Evolutionary conservation across 1,140 invertebrate species (phyloP).

Genomic region (Spodoptera frugiperda): DNA sequence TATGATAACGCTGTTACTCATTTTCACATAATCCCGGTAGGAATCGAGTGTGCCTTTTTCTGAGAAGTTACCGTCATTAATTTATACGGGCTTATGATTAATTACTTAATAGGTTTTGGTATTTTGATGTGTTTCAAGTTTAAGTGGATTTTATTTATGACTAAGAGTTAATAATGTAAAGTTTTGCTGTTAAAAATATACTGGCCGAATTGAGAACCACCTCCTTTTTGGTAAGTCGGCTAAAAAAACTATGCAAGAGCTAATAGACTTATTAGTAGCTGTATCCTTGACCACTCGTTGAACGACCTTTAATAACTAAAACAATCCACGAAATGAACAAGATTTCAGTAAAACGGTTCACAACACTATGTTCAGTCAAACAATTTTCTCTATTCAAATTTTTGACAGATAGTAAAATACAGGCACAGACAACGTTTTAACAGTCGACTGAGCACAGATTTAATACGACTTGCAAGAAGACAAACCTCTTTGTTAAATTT

Average conservation of each 20-base stretch:
- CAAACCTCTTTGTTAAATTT: slow-evolving; percentile 45
- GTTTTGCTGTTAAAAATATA: too few relatives aligned
- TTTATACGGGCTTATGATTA: background rate
- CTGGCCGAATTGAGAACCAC: too few relatives aligned
- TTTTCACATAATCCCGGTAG: background rate
- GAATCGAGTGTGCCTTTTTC: background rate
- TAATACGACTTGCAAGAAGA: background rate
- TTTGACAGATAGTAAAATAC: slow-evolving; percentile 1
- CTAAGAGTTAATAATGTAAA: too few relatives aligned
- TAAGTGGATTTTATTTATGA: background rate
- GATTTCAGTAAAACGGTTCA: background rate
- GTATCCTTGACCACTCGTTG: background rate
- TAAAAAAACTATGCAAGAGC: too few relatives aligned
- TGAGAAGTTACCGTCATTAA: slow-evolving; percentile 3
- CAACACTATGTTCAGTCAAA: background rate
- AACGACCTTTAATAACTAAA: background rate
- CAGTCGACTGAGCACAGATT: slow-evolving; percentile 7
- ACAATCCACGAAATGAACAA: background rate
- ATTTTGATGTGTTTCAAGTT: slow-evolving; percentile 6
- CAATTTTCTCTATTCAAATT: background rate
- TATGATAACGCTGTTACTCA: slow-evolving; percentile 41
- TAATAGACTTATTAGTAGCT: too few relatives aligned
- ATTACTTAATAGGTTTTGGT: background rate
- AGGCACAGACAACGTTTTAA: background rate
- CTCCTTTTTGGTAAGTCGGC: too few relatives aligned